Conservation (phyloP, 1,140 invertebrate genomes). For the Bursaphelenchus mucronatus region DNA sequence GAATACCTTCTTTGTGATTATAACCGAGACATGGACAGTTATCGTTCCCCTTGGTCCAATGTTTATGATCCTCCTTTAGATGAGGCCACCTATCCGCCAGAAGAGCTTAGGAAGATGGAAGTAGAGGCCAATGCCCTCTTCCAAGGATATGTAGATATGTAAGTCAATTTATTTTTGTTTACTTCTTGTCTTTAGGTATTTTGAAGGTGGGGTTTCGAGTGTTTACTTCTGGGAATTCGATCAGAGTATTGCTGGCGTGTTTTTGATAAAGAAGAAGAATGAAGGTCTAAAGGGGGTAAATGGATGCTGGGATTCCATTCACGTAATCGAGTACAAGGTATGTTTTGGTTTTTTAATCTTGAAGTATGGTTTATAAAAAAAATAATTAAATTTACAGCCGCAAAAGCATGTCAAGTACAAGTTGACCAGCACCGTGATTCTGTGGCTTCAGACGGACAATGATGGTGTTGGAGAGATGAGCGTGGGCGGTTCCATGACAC, state of each 20-base stretch:
- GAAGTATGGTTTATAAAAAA: background rate
- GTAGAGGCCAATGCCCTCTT: slow-evolving; percentile 96
- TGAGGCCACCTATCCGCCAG: slow-evolving; percentile 96
- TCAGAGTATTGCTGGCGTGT: slow-evolving; percentile 96
- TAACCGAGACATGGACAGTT: slow-evolving; percentile 97
- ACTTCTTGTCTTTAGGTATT: slow-evolving; percentile 68
- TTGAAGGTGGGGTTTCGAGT: slow-evolving; percentile 97
- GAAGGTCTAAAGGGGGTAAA: slow-evolving; percentile 70
- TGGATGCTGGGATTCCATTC: slow-evolving; percentile 98
- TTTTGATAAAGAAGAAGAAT: slow-evolving; percentile 88
- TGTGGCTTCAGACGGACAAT: slow-evolving; percentile 98
- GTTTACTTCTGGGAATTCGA: slow-evolving; percentile 99
- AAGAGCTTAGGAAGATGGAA: slow-evolving; percentile 87
- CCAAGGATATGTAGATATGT: slow-evolving; percentile 97
- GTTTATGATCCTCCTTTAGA: slow-evolving; percentile 93
- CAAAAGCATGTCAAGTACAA: slow-evolving; percentile 85
- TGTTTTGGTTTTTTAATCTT: slow-evolving; percentile 1
- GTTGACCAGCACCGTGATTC: slow-evolving; percentile 95
- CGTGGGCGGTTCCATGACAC: slow-evolving; percentile 89
- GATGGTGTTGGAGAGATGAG: slow-evolving; percentile 89
- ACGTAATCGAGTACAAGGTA: slow-evolving; percentile 91
- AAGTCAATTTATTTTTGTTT: slow-evolving; percentile 38
- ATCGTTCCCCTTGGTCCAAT: slow-evolving; percentile 99
- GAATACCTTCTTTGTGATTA: slow-evolving; percentile 98
- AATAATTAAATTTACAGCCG: slow-evolving; percentile 17